phyloP scores from a whole-genome alignment of 2,888 invertebrate genomes.

The Rhingia campestris region DNA sequence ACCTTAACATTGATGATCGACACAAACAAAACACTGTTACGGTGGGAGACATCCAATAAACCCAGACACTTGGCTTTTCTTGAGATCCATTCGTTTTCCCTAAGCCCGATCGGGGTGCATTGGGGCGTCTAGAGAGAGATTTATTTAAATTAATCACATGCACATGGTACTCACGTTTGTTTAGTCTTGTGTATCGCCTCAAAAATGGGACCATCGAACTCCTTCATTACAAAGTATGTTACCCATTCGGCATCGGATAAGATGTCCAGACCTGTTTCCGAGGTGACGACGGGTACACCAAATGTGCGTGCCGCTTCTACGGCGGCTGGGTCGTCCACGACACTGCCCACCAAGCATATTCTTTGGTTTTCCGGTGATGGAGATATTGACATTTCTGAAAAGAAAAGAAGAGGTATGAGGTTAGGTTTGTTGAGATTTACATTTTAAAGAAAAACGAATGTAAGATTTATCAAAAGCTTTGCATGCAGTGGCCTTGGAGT shows the following conservation, averaged over 20 bases:
- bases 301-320: conserved; percentile 86
- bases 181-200: conserved; percentile 86
- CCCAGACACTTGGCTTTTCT: conserved; percentile 9
- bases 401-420: neutral
- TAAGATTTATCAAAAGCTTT: neutral
- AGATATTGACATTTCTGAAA: conserved; percentile 80
- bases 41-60: conserved; percentile 23
- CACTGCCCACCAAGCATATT: conserved; percentile 86
- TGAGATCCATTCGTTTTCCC: conserved; percentile 6
- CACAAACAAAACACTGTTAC: conserved; percentile 13
- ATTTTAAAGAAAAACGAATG: neutral
- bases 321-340: conserved; percentile 84
- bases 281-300: conserved; percentile 86
- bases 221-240: conserved; percentile 88
- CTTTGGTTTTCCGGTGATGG: conserved; percentile 84
- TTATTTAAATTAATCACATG: conserved; percentile 36
- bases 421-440: neutral
- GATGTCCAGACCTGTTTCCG: conserved; percentile 86
- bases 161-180: conserved; percentile 84
- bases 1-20: conserved; percentile 65
- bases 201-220: conserved; percentile 88
- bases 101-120: neutral
- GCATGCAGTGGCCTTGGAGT: neutral
- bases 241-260: conserved; percentile 85
- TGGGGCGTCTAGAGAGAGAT: neutral